A percentile compares a stretch with the other conserved stretches of the same genome.
phyloP scores from a whole-genome alignment of 2,888 invertebrate species.

The Nomada hirtipes region DNA sequence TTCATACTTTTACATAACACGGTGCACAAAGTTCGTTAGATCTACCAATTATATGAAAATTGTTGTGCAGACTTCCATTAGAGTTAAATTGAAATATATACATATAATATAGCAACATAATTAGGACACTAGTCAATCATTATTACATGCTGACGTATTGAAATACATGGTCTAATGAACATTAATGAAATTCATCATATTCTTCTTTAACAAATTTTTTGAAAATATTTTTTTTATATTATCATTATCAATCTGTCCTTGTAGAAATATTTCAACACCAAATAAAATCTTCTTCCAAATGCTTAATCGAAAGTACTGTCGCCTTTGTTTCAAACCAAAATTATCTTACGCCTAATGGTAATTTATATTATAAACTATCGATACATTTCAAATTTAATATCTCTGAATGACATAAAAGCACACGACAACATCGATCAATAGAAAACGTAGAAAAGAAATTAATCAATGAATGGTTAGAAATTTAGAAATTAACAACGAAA shows the following conservation, averaged over 20 bases:
- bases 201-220: background rate
- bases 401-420: too few relatives aligned
- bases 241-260: too few relatives aligned
- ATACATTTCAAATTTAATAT: too few relatives aligned
- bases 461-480: background rate
- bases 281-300: too few relatives aligned
- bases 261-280: too few relatives aligned
- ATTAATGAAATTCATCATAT: background rate
- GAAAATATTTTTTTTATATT: too few relatives aligned
- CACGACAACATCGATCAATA: too few relatives aligned
- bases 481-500: background rate
- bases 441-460: too few relatives aligned
- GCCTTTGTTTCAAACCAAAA: too few relatives aligned
- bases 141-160: background rate
- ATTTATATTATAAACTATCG: too few relatives aligned
- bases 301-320: too few relatives aligned
- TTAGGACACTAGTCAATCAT: background rate
- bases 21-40: background rate
- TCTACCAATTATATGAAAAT: background rate
- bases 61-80: background rate
- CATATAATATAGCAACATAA: background rate
- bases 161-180: background rate
- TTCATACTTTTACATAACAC: background rate
- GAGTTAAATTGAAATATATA: background rate
- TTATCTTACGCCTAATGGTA: too few relatives aligned